These are phyloP conservation scores for Pelobates cultripes DNA, from an alignment of 2,797 vertebrate species.

Conservation along the genomic window DNA sequence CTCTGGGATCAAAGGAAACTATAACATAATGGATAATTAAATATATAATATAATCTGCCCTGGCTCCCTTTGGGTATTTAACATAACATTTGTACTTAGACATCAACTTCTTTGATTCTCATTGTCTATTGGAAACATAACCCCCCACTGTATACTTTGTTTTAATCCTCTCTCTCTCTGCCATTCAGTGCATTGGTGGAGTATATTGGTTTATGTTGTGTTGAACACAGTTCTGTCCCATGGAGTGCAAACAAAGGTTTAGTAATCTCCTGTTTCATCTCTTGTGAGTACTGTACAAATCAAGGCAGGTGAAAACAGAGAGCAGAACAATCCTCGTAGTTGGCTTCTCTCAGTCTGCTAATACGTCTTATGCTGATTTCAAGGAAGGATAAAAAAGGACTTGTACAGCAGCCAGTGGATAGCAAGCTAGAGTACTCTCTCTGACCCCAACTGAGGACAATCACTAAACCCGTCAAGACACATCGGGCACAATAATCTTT, in stretches of 20 bases:
- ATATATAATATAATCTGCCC: no score
- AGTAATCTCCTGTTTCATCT: no score
- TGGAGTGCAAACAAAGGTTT: neutral
- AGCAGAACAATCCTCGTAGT: neutral
- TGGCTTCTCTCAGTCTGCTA: neutral
- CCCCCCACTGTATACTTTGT: no score
- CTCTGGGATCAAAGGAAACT: no score
- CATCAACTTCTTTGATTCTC: no score
- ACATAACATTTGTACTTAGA: no score
- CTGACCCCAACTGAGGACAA: constrained; percentile 21
- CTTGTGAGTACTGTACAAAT: neutral
- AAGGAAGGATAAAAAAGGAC: constrained; percentile 1
- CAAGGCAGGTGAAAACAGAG: neutral
- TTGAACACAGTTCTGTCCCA: neutral
- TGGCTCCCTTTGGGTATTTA: no score
- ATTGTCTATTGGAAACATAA: no score
- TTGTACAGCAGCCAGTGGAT: constrained; percentile 3
- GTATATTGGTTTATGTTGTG: no score
- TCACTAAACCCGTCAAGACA: neutral
- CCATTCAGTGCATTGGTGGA: no score
- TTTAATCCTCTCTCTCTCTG: no score
- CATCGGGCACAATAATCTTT: neutral
- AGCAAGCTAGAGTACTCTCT: constrained; percentile 4
- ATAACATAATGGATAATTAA: no score
- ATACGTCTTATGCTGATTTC: constrained; percentile 13